Percentiles rank a stretch among this genome's conserved stretches.
Conservation (phyloP, 2,113 vertebrate species). For the Paratilapia polleni region DNA sequence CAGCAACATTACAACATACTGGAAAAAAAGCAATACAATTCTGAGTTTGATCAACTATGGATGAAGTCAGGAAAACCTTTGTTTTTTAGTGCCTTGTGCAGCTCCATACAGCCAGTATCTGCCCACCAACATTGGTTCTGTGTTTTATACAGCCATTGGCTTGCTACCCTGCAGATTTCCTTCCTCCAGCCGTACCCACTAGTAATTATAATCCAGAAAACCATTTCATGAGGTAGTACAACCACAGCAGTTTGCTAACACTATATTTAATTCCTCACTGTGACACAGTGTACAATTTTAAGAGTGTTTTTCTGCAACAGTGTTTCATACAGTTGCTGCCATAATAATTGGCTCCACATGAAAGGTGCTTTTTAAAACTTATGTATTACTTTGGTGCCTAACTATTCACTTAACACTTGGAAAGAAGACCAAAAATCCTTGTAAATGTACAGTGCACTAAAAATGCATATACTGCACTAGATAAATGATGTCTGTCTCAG, state of each 20-base stretch:
- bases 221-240: constrained; percentile 32
- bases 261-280: constrained; percentile 38
- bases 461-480: neutral
- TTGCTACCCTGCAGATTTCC: constrained; percentile 28
- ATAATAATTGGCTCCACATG: constrained; percentile 36
- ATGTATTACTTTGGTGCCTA: neutral
- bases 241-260: constrained; percentile 23
- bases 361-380: constrained; percentile 28
- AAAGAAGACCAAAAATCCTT: constrained; percentile 12
- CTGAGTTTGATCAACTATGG: constrained; percentile 12
- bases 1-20: neutral
- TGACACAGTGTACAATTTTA: constrained; percentile 23
- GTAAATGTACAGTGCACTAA: neutral
- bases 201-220: constrained; percentile 52
- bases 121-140: constrained; percentile 34
- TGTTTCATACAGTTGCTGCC: constrained; percentile 23
- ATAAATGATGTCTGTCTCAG: constrained; percentile 28
- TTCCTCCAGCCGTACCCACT: constrained; percentile 12
- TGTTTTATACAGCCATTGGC: constrained; percentile 24
- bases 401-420: constrained; percentile 8
- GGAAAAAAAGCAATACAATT: neutral
- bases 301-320: constrained; percentile 29
- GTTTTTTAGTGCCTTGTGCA: constrained; percentile 20
- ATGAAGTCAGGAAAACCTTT: constrained; percentile 21
- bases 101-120: constrained; percentile 32